Evolutionary conservation across 2,888 invertebrate species (phyloP), one percentile per base, ranked within the genome.

Genomic region (Lepidocyrtoides sp.): DNA sequence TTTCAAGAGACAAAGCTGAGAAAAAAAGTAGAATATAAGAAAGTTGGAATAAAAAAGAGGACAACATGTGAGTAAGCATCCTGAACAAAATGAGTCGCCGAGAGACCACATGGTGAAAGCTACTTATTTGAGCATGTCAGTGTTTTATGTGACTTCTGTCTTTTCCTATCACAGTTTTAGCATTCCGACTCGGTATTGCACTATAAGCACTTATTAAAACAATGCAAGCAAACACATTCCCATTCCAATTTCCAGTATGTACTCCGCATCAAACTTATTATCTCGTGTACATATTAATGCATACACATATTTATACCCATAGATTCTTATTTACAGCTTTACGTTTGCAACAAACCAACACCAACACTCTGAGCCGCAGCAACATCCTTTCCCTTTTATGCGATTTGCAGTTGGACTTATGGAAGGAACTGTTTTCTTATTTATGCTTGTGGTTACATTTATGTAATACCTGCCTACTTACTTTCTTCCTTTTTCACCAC

Each of bases 101-200:
- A 77, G 63, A 77, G n/a, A n/a, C 77, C 86, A 77, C 86, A 86
- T 63, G 77, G 86, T 63, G 77, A 77, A 86, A 86, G 48, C 86
- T 77, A 77, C 63, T 87, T 79, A 87, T 87, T 87, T 77, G 29
- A 63, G 79, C 20, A 79, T 44, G 79, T 79, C 87, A 87, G 87
- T 23, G 20, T 79, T 87, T 86, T 86, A 77, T 77, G 86, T 29
- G 86, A 77, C 75, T 86, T 75, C 75, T 48, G 77, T 60, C 60
- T 23, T 26, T 8, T 48, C 14, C 23, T n/a, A 75, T 20, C 69
- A 72, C 23, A 10, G 8, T 14, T 44, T 23, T 41, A 75, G 29
- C 23, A 51, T 72, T 41, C 20, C 75, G 26, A 48, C 23, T 32
- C n/a, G 10, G 20, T 5, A 75, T 32, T 23, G 17, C 17, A 17